These are phyloP conservation scores for Gobionotothen gibberifrons DNA, from an alignment of 2,797 vertebrate genomes.

Conservation along the genomic window DNA sequence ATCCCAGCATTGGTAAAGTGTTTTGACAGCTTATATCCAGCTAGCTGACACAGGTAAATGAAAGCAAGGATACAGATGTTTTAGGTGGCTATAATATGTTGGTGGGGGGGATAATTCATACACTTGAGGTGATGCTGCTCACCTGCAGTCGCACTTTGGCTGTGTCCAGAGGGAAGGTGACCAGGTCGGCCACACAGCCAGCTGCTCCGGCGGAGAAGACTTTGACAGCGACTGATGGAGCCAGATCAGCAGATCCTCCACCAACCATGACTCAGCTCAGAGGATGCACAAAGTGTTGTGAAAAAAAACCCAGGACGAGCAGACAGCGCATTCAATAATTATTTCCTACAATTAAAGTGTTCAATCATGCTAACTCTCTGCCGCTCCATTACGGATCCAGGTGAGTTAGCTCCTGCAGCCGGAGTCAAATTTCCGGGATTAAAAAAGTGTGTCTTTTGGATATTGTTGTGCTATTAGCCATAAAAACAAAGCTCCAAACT, in stretches of 20 bases:
- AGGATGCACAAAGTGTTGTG: neutral
- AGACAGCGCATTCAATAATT: neutral
- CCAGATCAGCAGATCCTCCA: constrained; percentile 39
- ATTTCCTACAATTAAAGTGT: neutral
- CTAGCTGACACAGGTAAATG: too few species aligned
- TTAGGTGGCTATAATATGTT: neutral
- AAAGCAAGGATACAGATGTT: neutral
- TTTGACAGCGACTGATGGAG: constrained; percentile 79
- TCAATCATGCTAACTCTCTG: fast-evolving
- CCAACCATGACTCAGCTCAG: constrained; percentile 51
- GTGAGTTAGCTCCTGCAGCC: neutral
- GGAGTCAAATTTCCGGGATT: constrained; percentile 52
- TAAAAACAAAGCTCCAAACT: constrained; percentile 24
- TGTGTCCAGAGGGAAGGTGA: constrained; percentile 94
- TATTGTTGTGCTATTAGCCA: constrained; percentile 21
- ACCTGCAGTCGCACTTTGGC: constrained; percentile 97
- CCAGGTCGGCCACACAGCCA: constrained; percentile 91
- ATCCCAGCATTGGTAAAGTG: neutral
- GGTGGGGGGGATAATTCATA: neutral
- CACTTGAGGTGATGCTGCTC: constrained; percentile 19
- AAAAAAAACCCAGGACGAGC: neutral
- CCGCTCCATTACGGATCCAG: neutral
- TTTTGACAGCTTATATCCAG: neutral
- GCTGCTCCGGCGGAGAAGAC: constrained; percentile 89
- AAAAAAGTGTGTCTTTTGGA: constrained; percentile 28